Evolutionary conservation across 2,888 invertebrate species (phyloP).

Genomic region (Lamellibrachia satsuma): DNA sequence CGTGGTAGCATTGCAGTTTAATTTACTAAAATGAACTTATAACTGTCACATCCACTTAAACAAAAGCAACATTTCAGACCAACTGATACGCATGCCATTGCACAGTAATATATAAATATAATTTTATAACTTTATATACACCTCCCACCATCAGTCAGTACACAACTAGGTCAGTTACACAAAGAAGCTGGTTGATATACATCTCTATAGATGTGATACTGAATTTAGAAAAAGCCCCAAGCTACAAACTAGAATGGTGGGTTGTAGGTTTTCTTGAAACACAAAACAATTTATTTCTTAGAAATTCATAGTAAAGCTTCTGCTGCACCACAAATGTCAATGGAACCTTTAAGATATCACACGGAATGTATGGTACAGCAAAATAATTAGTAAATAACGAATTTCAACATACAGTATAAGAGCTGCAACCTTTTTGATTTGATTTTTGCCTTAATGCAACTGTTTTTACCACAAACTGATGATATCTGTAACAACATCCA

Average conservation of each 20-base stretch:
- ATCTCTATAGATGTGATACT: not conserved
- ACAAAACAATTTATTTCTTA: not conserved
- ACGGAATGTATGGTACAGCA: not conserved
- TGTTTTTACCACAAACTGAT: not conserved
- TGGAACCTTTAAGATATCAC: not conserved
- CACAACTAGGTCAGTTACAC: not conserved
- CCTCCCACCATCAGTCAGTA: not conserved
- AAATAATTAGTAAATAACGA: not conserved
- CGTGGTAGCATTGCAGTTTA: not conserved
- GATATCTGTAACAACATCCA: not conserved
- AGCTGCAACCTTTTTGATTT: not conserved
- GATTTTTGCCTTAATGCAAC: not conserved
- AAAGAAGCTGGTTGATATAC: not conserved
- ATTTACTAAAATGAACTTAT: conserved; percentile 3
- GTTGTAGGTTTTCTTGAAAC: not conserved
- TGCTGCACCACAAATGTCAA: not conserved
- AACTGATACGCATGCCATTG: not conserved
- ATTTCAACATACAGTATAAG: not conserved
- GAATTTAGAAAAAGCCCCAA: not conserved
- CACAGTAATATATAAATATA: conserved; percentile 6
- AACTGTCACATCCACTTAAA: conserved; percentile 17
- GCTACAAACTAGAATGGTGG: not conserved
- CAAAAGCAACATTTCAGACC: not conserved
- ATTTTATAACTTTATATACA: conserved; percentile 3
- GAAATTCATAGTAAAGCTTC: not conserved